Percentiles rank a stretch among this genome's conserved stretches.
These are phyloP conservation scores for Drosophila meridiana DNA, from an alignment of 2,888 invertebrate species.

Conservation along the genomic window DNA sequence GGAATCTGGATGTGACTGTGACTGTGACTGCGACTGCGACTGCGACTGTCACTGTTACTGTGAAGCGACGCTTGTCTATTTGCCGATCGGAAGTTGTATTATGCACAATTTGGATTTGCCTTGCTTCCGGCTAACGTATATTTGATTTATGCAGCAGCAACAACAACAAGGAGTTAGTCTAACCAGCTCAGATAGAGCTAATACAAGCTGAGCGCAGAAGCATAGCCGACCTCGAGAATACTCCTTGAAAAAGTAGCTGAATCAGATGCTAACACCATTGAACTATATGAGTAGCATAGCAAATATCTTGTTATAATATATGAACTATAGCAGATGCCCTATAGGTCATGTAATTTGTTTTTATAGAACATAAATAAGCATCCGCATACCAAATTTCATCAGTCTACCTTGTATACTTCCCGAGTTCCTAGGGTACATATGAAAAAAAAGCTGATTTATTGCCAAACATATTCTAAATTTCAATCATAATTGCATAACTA, in stretches of 20 bases:
- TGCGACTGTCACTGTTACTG: neutral
- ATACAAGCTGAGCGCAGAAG: neutral
- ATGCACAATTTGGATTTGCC: constrained; percentile 68
- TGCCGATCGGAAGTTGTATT: constrained; percentile 66
- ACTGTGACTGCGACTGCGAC: neutral
- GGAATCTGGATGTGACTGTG: neutral
- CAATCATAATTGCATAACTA: too few species aligned
- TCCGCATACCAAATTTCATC: too few species aligned
- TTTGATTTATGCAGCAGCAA: constrained; percentile 63
- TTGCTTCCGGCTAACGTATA: constrained; percentile 59
- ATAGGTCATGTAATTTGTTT: too few species aligned
- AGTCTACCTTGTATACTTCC: too few species aligned
- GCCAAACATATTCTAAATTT: too few species aligned
- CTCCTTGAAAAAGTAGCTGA: neutral
- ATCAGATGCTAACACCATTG: neutral
- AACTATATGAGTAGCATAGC: neutral
- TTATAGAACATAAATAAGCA: too few species aligned
- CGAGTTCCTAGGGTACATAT: too few species aligned
- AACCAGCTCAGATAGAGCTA: constrained; percentile 2
- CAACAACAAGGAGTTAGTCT: neutral
- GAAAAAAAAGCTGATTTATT: too few species aligned
- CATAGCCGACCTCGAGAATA: neutral
- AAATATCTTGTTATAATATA: neutral
- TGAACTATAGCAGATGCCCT: neutral
- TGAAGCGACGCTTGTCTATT: constrained; percentile 28